These are phyloP conservation scores for Casuarius casuarius DNA, from an alignment of 2,113 vertebrate genomes.

Conservation along the genomic window DNA sequence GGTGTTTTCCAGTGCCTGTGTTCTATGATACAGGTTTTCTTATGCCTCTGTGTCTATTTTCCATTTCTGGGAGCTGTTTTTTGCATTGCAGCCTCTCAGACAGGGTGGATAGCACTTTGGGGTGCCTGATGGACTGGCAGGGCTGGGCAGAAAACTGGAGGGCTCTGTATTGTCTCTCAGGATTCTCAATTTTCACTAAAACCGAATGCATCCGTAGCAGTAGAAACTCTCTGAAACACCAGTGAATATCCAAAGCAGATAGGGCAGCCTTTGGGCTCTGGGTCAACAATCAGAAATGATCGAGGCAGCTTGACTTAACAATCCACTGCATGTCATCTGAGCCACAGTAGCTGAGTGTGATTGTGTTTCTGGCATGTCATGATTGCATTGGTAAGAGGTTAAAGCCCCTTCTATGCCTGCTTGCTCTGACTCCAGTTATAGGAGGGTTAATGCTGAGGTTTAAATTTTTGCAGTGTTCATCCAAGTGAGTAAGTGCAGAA, in stretches of 20 bases:
- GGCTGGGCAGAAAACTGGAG: not conserved
- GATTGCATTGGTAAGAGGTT: not conserved
- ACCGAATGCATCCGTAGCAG: not conserved
- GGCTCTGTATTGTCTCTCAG: not conserved
- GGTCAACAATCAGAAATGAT: constrained; percentile 49
- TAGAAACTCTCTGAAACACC: not conserved
- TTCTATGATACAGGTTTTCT: constrained; percentile 6
- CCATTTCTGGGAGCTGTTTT: not conserved
- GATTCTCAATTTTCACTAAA: not conserved
- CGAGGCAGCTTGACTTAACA: not conserved
- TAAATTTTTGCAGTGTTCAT: constrained; percentile 34
- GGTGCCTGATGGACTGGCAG: not conserved
- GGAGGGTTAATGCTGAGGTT: constrained; percentile 35
- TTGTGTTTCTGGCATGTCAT: not conserved
- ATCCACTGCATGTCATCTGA: not conserved
- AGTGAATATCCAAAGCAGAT: constrained; percentile 15
- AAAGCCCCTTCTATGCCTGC: not conserved
- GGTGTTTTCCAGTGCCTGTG: not conserved
- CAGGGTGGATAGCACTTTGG: not conserved
- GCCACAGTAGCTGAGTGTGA: not conserved
- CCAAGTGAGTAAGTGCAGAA: constrained; percentile 5
- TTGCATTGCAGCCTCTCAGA: not conserved
- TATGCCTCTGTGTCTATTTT: constrained; percentile 36
- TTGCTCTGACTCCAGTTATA: not conserved
- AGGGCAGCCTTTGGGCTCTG: constrained; percentile 2